Evolutionary conservation across 2,888 invertebrate species (phyloP).

Genomic region (Sarcophaga subvicina): DNA sequence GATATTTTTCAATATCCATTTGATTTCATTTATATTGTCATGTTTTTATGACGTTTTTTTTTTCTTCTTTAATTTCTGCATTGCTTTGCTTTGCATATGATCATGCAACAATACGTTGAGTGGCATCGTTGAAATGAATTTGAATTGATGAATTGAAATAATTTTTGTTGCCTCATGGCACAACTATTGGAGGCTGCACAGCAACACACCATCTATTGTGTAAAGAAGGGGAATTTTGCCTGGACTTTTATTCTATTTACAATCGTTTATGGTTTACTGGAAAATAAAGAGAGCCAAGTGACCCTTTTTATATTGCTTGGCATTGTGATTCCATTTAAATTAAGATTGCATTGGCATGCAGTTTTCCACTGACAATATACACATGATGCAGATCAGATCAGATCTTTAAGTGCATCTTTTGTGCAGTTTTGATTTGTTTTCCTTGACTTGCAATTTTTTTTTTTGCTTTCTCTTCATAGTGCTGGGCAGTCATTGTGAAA

Average conservation of each 20-base stretch:
- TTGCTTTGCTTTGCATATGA: too few relatives aligned
- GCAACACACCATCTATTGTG: not conserved
- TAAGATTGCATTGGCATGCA: slow-evolving; percentile 51
- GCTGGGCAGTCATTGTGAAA: slow-evolving; percentile 60
- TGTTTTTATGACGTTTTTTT: slow-evolving; percentile 39
- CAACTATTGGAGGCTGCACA: not conserved
- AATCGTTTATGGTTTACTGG: not conserved
- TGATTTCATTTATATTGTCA: slow-evolving; percentile 36
- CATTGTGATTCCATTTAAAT: slow-evolving; percentile 38
- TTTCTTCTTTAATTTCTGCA: not conserved
- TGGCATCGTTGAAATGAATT: slow-evolving; percentile 39
- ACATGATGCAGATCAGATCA: not conserved
- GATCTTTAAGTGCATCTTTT: slow-evolving; percentile 30
- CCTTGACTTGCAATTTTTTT: not conserved
- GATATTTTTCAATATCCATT: slow-evolving; percentile 29
- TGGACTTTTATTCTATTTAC: not conserved
- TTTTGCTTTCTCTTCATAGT: slow-evolving; percentile 28
- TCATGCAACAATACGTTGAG: slow-evolving; percentile 51
- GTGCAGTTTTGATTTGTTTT: slow-evolving; percentile 38
- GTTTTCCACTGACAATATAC: slow-evolving; percentile 49
- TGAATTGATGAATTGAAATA: slow-evolving; percentile 55
- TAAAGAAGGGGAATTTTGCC: slow-evolving; percentile 27
- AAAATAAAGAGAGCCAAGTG: slow-evolving; percentile 37
- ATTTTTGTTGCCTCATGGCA: not conserved
- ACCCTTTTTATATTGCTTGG: slow-evolving; percentile 54